These are phyloP conservation scores for Hypanus sabinus DNA, from an alignment of 2,113 vertebrate species.

Conservation along the genomic window DNA sequence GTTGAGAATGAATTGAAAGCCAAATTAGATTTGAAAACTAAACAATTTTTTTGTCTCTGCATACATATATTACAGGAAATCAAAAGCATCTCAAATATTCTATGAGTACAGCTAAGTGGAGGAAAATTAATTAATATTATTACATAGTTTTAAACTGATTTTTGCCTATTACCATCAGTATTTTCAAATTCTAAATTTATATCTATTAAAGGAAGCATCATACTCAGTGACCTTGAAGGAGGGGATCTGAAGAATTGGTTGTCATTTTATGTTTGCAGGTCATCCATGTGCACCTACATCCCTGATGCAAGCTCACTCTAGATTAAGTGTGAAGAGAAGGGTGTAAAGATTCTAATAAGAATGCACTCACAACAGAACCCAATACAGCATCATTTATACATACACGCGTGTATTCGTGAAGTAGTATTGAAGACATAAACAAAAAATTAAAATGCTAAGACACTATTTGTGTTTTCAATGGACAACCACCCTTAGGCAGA, in stretches of 20 bases:
- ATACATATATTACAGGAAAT: neutral
- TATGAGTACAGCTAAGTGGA: neutral
- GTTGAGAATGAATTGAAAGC: no score
- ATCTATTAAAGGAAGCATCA: neutral
- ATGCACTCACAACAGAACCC: neutral
- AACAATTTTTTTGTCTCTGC: no score
- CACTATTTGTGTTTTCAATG: neutral
- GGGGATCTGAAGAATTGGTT: neutral
- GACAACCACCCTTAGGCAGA: neutral
- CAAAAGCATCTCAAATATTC: neutral
- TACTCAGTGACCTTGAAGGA: neutral
- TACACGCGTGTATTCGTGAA: no score
- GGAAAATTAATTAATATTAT: neutral
- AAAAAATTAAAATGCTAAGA: neutral
- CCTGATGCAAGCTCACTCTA: neutral
- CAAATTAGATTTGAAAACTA: no score
- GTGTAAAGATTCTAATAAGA: neutral
- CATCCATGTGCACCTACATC: neutral
- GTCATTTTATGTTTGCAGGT: neutral
- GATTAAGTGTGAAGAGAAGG: neutral
- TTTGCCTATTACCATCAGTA: neutral
- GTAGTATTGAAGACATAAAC: neutral
- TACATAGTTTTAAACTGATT: neutral
- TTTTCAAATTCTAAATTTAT: neutral
- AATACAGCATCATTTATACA: no score